These are phyloP conservation scores for Torymus aiolomorphi DNA, from an alignment of 2,888 invertebrate genomes.

Conservation along the genomic window DNA sequence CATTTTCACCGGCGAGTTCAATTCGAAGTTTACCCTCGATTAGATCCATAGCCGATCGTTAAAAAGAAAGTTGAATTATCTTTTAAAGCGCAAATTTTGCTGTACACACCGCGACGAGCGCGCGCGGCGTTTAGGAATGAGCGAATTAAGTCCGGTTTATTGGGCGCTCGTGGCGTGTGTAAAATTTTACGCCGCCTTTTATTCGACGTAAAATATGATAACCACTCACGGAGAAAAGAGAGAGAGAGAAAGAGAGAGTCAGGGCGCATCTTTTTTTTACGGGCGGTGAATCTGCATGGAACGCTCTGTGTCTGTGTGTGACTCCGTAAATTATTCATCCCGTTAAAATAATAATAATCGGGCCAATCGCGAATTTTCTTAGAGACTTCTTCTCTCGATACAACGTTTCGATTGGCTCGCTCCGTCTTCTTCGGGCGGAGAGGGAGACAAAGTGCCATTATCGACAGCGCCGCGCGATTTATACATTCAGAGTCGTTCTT, in stretches of 20 bases:
- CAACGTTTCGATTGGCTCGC: no score
- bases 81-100: no score
- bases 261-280: no score
- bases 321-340: not conserved
- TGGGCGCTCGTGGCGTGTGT: not conserved
- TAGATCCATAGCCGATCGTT: no score
- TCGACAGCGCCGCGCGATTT: slow-evolving; percentile 19
- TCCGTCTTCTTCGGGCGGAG: not conserved
- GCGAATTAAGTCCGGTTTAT: slow-evolving; percentile 12
- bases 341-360: slow-evolving; percentile 5
- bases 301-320: no score
- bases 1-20: no score
- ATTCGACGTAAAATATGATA: slow-evolving; percentile 20
- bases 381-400: not conserved
- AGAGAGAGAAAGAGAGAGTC: no score
- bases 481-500: slow-evolving; percentile 10
- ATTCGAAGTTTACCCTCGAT: no score
- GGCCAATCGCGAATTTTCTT: slow-evolving; percentile 8
- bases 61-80: no score
- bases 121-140: not conserved
- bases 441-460: slow-evolving; percentile 27
- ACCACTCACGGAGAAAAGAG: not conserved
- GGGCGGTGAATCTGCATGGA: no score
- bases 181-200: slow-evolving; percentile 27
- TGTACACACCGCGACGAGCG: no score